These are phyloP conservation scores for Acrobasis consociella DNA, from an alignment of 2,888 invertebrate species.

Conservation along the genomic window DNA sequence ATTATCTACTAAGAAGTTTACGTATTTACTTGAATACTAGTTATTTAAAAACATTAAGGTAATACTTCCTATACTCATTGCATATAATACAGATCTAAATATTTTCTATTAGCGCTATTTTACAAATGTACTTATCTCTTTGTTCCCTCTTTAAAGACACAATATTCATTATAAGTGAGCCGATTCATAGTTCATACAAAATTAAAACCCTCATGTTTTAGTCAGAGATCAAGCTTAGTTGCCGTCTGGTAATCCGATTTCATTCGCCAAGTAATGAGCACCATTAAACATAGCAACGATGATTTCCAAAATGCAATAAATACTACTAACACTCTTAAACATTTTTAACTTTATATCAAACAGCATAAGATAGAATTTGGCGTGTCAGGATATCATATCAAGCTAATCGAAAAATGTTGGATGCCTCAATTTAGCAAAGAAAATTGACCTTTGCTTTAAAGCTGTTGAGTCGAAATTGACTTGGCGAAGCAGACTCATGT, in stretches of 20 bases:
- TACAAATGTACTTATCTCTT: background rate
- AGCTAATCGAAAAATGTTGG: conserved; percentile 34
- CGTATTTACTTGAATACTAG: too few species aligned
- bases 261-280: conserved; percentile 73
- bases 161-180: conserved; percentile 15
- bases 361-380: conserved; percentile 25
- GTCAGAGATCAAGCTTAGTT: conserved; percentile 63
- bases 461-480: conserved; percentile 48
- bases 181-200: conserved; percentile 42
- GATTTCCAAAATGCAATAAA: conserved; percentile 38
- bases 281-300: conserved; percentile 59
- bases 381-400: background rate
- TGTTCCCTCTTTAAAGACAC: conserved; percentile 9
- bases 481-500: conserved; percentile 43
- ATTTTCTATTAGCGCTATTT: background rate
- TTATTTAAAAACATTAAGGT: too few species aligned
- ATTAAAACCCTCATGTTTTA: conserved; percentile 61
- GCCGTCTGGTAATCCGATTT: conserved; percentile 70
- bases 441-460: conserved; percentile 45
- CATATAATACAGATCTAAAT: too few species aligned
- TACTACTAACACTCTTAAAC: conserved; percentile 10
- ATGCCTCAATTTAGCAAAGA: conserved; percentile 35
- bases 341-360: conserved; percentile 32
- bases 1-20: too few species aligned
- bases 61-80: too few species aligned